Percentiles rank a stretch among this genome's conserved stretches.
phyloP scores from a whole-genome alignment of 2,113 vertebrate species.

The Cranoglanis bouderius region DNA sequence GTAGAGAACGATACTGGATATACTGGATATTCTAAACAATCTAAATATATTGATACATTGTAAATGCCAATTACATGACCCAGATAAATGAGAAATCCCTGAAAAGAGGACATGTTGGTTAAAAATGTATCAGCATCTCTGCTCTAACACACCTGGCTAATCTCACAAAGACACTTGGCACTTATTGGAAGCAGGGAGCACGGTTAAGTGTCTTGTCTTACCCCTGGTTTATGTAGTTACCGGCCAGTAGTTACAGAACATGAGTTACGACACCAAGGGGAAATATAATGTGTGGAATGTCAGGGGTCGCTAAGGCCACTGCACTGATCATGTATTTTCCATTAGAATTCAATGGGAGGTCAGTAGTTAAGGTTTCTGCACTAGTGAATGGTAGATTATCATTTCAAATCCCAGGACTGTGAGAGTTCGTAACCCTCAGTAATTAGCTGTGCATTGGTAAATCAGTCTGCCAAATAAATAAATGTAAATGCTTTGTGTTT shows the following conservation, averaged over 20 bases:
- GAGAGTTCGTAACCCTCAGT: not conserved
- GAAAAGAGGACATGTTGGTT: not conserved
- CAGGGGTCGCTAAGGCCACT: not conserved
- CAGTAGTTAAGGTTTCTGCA: not conserved
- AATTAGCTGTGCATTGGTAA: not conserved
- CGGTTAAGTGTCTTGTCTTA: not conserved
- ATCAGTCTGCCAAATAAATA: not conserved
- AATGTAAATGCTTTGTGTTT: not conserved
- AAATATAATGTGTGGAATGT: slow-evolving; percentile 9
- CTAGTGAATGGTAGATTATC: not conserved
- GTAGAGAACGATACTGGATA: not conserved
- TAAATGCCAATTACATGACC: not conserved
- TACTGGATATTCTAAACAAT: not conserved
- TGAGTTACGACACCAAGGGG: not conserved
- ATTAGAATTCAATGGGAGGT: not conserved
- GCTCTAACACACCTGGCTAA: not conserved
- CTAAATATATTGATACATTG: not conserved
- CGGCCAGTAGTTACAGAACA: not conserved
- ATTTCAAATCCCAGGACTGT: not conserved
- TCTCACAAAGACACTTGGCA: not conserved
- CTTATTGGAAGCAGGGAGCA: not conserved
- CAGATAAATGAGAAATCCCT: not conserved
- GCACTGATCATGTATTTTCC: not conserved
- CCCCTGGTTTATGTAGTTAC: not conserved
- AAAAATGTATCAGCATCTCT: not conserved